phyloP scores from a whole-genome alignment of 2,888 invertebrate genomes.

The Morpho deidamia region DNA sequence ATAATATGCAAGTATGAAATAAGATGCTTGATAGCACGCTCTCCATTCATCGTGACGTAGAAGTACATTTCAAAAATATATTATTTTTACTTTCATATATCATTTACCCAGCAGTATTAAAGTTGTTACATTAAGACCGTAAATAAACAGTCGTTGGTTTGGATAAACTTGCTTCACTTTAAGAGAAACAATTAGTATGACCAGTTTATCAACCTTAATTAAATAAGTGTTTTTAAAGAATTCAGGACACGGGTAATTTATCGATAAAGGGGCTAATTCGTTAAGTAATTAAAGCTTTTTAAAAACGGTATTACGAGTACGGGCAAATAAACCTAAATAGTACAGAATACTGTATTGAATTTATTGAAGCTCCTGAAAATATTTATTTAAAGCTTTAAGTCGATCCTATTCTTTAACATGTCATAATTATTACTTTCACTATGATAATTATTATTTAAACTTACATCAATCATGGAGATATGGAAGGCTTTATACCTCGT shows the following conservation, averaged over 20 bases:
- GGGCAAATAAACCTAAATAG: not conserved
- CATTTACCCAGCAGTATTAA: too few relatives aligned
- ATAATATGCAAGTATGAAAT: too few relatives aligned
- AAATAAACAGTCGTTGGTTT: conserved; percentile 1
- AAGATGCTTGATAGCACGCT: too few relatives aligned
- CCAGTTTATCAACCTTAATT: conserved; percentile 10
- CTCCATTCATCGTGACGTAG: too few relatives aligned
- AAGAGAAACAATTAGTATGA: conserved; percentile 8
- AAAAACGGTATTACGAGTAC: not conserved
- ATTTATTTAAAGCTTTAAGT: too few relatives aligned
- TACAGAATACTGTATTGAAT: not conserved
- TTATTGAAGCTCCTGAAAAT: too few relatives aligned
- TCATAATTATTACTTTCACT: too few relatives aligned
- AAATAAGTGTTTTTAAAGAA: conserved; percentile 4
- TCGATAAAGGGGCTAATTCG: not conserved
- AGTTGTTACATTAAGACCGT: not conserved
- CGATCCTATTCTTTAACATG: too few relatives aligned
- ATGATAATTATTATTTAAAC: not conserved
- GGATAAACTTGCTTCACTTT: conserved; percentile 1
- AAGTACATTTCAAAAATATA: too few relatives aligned
- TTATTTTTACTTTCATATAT: too few relatives aligned
- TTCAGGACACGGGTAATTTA: conserved; percentile 3
- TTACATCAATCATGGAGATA: not conserved
- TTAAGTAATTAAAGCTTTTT: conserved; percentile 3
- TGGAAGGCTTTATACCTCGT: too few relatives aligned